These are phyloP conservation scores for Chaetophractus vellerosus DNA, from an alignment of 2,797 vertebrate species.

Conservation along the genomic window DNA sequence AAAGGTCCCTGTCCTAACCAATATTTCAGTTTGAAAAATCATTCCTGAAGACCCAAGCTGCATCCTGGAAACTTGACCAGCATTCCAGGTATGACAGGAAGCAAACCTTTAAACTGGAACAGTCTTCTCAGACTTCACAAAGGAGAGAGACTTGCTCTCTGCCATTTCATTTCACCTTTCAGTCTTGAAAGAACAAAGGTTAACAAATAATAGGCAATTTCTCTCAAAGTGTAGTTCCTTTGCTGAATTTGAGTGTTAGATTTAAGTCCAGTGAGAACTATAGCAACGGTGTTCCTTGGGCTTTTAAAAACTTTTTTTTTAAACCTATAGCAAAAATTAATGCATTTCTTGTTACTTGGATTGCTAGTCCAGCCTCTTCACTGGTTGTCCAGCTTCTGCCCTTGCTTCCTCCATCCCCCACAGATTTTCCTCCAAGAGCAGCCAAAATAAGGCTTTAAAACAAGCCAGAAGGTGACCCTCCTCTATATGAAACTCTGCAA, in stretches of 20 bases:
- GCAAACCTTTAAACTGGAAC: slow-evolving; percentile 24
- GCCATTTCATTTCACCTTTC: slow-evolving; percentile 15
- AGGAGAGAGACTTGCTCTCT: slow-evolving; percentile 30
- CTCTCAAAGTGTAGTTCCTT: slow-evolving; percentile 55
- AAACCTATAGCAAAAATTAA: background rate
- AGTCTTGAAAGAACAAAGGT: slow-evolving; percentile 59
- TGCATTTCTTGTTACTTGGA: background rate
- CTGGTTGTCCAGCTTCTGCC: background rate
- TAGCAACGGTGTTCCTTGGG: background rate
- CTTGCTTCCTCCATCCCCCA: background rate
- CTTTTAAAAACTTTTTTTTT: background rate
- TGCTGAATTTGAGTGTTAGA: slow-evolving; percentile 66
- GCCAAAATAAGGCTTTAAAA: background rate
- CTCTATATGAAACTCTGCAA: background rate
- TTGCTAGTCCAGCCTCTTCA: background rate
- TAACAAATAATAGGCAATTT: slow-evolving; percentile 55
- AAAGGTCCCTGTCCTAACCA: background rate
- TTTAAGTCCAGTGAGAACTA: slow-evolving; percentile 11
- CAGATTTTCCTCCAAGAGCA: background rate
- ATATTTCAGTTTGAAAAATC: slow-evolving; percentile 64
- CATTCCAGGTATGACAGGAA: slow-evolving; percentile 12
- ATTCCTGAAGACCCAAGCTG: slow-evolving; percentile 58
- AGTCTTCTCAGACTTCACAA: slow-evolving; percentile 63
- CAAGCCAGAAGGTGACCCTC: background rate
- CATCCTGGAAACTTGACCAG: slow-evolving; percentile 7